These are phyloP conservation scores for Bolinopsis microptera DNA, from an alignment of 37 sponge, comb jelly and placozoan genomes.

Conservation along the genomic window DNA sequence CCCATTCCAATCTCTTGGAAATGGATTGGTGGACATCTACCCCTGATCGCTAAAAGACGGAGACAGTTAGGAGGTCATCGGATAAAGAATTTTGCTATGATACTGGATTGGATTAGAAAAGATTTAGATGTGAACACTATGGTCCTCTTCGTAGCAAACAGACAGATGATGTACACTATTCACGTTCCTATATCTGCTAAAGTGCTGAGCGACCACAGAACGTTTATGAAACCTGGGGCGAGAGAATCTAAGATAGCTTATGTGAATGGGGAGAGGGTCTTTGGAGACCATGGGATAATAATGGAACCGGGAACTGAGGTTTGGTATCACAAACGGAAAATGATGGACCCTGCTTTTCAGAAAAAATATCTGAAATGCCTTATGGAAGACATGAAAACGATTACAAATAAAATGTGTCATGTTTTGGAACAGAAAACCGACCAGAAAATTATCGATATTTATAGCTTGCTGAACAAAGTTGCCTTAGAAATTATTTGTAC, in stretches of 20 bases:
- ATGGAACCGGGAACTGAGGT: not conserved
- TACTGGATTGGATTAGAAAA: not conserved
- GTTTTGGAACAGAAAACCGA: not conserved
- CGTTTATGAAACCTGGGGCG: not conserved
- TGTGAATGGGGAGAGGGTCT: not conserved
- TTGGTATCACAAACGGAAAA: slow-evolving; percentile 30
- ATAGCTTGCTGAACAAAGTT: not conserved
- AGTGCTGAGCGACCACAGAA: not conserved
- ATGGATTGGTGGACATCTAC: not conserved
- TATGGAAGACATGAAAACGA: not conserved
- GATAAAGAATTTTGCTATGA: not conserved
- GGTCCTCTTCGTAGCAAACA: not conserved
- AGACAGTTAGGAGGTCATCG: not conserved
- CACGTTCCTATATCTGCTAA: not conserved
- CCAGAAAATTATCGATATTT: not conserved
- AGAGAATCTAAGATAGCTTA: not conserved
- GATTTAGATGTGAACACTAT: not conserved
- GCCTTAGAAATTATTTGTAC: not conserved
- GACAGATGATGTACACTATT: not conserved
- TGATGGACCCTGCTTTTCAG: slow-evolving; percentile 33
- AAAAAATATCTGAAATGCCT: not conserved
- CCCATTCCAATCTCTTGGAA: not conserved
- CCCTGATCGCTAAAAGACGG: not conserved
- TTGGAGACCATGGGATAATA: not conserved
- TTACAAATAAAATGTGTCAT: not conserved